Evolutionary conservation across 2,113 vertebrate species (phyloP), one percentile per base, ranked within the genome.

Genomic region (Cavia aperea): DNA sequence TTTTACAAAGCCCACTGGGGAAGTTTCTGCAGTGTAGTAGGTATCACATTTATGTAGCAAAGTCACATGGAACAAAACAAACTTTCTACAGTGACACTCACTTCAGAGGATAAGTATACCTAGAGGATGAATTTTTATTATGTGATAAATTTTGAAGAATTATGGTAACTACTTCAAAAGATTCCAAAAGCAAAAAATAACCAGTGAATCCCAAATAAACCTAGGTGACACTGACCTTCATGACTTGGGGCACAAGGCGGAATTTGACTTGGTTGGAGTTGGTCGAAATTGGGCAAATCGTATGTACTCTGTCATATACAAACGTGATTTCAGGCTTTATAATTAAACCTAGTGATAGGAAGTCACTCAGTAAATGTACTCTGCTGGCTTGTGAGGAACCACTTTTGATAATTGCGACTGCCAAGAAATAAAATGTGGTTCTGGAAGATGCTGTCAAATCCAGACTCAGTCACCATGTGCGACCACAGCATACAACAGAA

Each of bases 41-140:
- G 33, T 65, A 31, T 29, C 11, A 31, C 5, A 4, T 29, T 63
- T 11, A 29, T 26, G 24, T 63, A 60, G n/a, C 39, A 60, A 49
- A 78, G 26, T 33, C 46, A 78, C 14, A 33, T 33, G 75, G 15
- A 78, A 51, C 51, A 31, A 46, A 58, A 58, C 9, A 51, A 51
- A 78, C 9, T 33, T 33, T 51, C 26, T 39, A 31, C 29, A 83
- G 5, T 56, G 18, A 62, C 18, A 31, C 26, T 51, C 29, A 78
- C 51, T 77, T 77, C 46, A 51, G 51, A 79, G 49, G 77, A 9
- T 79, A 54, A 54, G 49, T 19, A 11, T 36, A 79, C 31, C 56
- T 36, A 56, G 16, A 46, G 18, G 18, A 21, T 51, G 77, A 43
- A 77, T 23, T 84, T 92, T 92, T 65, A 95, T 94, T 82, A 82